Conservation (phyloP, 1,140 invertebrate species). For the Dryas iulia region DNA sequence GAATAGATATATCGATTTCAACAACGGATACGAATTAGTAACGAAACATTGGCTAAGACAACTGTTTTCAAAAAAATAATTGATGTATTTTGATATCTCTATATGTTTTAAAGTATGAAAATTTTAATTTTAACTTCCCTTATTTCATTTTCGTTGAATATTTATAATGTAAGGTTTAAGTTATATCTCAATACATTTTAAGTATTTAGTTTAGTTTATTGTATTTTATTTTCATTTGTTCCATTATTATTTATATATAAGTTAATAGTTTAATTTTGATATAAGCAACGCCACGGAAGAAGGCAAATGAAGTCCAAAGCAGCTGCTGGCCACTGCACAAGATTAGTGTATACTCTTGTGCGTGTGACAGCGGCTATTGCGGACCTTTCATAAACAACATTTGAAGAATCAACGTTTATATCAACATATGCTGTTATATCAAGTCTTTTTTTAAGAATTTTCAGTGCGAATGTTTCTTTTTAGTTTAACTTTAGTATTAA, state of each 20-base stretch:
- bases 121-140: too few species aligned
- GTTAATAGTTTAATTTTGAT: not conserved
- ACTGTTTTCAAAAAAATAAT: not conserved
- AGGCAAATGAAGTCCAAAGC: constrained; percentile 85
- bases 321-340: constrained; percentile 98
- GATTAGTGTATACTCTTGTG: constrained; percentile 96
- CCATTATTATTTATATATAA: not conserved
- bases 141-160: too few species aligned
- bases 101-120: not conserved
- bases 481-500: too few species aligned
- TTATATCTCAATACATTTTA: not conserved
- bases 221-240: not conserved
- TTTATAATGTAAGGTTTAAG: too few species aligned
- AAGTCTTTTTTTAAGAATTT: not conserved
- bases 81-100: not conserved
- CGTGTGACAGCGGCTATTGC: constrained; percentile 98
- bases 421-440: not conserved
- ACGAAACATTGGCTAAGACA: not conserved
- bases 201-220: too few species aligned
- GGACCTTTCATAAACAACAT: constrained; percentile 82
- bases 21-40: not conserved
- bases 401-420: constrained; percentile 24
- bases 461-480: not conserved
- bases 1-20: constrained; percentile 30
- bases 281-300: constrained; percentile 7